Evolutionary conservation across 2,113 vertebrate genomes (phyloP).

Genomic region (Grammomys surdaster): DNA sequence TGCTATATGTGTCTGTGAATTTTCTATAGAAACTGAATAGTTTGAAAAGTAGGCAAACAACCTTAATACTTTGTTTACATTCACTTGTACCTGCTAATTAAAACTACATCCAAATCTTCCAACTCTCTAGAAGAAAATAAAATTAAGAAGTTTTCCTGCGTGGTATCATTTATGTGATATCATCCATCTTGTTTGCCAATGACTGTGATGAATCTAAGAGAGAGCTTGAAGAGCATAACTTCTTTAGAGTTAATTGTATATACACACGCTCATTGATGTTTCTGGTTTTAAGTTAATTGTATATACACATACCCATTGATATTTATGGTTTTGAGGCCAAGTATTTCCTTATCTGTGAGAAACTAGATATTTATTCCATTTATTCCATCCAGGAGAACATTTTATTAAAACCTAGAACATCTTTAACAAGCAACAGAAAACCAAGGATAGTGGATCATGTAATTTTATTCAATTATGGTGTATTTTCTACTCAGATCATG

Average conservation of each 20-base stretch:
- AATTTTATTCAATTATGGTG: not conserved
- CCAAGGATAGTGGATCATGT: not conserved
- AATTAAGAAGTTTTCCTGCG: not conserved
- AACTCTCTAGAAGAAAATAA: not conserved
- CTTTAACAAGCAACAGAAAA: not conserved
- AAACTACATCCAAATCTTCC: constrained; percentile 20
- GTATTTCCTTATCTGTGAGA: not conserved
- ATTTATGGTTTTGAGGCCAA: not conserved
- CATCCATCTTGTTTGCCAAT: not conserved
- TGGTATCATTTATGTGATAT: not conserved
- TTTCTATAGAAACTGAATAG: constrained; percentile 9
- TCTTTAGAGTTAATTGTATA: not conserved
- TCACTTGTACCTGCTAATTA: constrained; percentile 5
- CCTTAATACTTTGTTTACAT: not conserved
- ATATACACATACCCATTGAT: not conserved
- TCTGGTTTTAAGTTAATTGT: constrained; percentile 11
- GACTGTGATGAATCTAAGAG: not conserved
- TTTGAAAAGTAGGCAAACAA: not conserved
- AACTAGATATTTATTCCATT: not conserved
- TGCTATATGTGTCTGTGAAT: not conserved
- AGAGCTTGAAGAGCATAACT: constrained; percentile 11
- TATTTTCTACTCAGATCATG: not conserved
- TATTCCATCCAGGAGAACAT: not conserved
- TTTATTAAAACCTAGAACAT: not conserved
- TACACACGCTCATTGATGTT: not conserved